These are phyloP conservation scores for Ips typographus DNA, from an alignment of 1,140 invertebrate species.

Conservation along the genomic window DNA sequence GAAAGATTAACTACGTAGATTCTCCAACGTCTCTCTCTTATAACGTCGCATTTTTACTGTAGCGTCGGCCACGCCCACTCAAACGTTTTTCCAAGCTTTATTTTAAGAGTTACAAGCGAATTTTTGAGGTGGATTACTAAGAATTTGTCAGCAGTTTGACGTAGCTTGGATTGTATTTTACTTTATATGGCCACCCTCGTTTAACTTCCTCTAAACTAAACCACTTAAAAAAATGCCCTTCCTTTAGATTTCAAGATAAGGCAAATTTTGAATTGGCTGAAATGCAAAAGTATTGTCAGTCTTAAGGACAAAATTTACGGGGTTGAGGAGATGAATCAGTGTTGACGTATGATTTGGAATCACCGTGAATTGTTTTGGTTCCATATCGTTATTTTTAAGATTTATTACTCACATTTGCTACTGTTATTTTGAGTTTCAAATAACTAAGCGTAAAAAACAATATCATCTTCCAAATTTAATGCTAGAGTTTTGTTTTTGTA, in stretches of 20 bases:
- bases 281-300: constrained; percentile 9
- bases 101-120: constrained; percentile 18
- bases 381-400: constrained; percentile 22
- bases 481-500: too few relatives aligned
- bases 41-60: constrained; percentile 46
- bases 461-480: too few relatives aligned
- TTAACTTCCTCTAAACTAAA: neutral
- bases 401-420: constrained; percentile 15
- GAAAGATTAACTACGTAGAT: constrained; percentile 43
- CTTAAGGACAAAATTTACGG: constrained; percentile 24
- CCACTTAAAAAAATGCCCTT: too few relatives aligned
- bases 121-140: constrained; percentile 8
- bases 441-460: neutral
- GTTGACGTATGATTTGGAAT: constrained; percentile 24
- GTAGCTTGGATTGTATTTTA: neutral
- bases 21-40: constrained; percentile 43
- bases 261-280: constrained; percentile 4
- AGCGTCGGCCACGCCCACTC: constrained; percentile 41
- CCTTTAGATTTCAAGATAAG: neutral
- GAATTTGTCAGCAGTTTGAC: constrained; percentile 1
- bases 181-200: neutral
- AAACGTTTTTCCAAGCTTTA: constrained; percentile 19
- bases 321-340: constrained; percentile 12
- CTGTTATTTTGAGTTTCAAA: neutral
- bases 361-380: constrained; percentile 26